Evolutionary conservation across 2,888 invertebrate species (phyloP), one percentile per base, ranked within the genome.

Genomic region (Xestia sexstrigata): DNA sequence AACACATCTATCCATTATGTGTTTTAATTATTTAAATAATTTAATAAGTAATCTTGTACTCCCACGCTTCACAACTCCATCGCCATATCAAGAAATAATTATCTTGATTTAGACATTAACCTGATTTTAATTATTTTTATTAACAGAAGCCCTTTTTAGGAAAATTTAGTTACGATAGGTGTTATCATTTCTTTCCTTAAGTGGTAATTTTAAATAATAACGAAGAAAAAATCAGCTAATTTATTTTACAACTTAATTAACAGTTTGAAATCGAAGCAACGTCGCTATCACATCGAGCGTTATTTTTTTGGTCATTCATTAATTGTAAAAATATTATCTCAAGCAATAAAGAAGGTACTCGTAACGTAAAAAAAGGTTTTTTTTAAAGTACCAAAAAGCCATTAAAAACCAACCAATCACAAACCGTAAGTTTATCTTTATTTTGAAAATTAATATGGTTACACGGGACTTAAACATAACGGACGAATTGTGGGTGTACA

Each of bases 211-310:
- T 49, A 23, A 35, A 42, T 30, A 60, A 17, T 52, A 9, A 58
- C 0, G 9, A 17, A 6, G 55, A 47, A 63, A n/a, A 68, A 78
- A 60, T 11, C 6, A 26, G 1, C 2, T 62, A 79, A 65, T 79
- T 75, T 69, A 74, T 65, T 82, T 76, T 70, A 70, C 55, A 58
- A 45, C 69, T 82, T 74, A 72, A 82, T 82, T 70, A 60, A 68
- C 55, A 68, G 23, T 23, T 58, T 26, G 9, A 0, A 55, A 42
- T 67, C 11, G 13, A 23, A 70, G 23, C 47, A 58, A 30, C 26
- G 17, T n/a, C n/a, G 23, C 9, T 13, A 30, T 70, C 20, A 70
- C 60, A 39, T n/a, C 23, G 30, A 62, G 52, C 15, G 45, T 8
- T 15, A 30, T 47, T 63, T 30, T 68, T 8, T 49, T 52, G 17